These are phyloP conservation scores for Lordiphosa stackelbergi DNA, from an alignment of 1,140 invertebrate genomes.

Conservation along the genomic window DNA sequence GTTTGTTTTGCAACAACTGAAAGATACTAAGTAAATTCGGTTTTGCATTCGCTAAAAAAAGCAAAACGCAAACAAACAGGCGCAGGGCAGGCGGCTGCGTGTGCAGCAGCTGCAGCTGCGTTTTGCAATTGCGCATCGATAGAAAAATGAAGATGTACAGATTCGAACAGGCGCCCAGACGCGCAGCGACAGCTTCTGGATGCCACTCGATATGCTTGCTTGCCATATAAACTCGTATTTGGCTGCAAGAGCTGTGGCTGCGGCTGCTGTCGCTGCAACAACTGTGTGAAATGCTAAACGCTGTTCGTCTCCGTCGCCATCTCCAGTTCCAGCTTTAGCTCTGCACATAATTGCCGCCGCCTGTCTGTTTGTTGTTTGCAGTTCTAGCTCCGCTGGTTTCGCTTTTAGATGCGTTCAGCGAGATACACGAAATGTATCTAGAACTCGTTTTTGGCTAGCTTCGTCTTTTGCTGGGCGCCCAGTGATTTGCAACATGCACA, in stretches of 20 bases:
- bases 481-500: slow-evolving; percentile 72
- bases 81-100: neutral
- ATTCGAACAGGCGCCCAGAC: slow-evolving; percentile 63
- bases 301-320: slow-evolving; percentile 18
- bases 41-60: slow-evolving; percentile 27
- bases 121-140: slow-evolving; percentile 29
- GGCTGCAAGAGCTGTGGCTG: slow-evolving; percentile 4
- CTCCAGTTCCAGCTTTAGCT: slow-evolving; percentile 20
- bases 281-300: slow-evolving; percentile 45
- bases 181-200: slow-evolving; percentile 16
- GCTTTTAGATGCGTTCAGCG: slow-evolving; percentile 49
- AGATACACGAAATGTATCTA: slow-evolving; percentile 64
- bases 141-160: slow-evolving; percentile 75
- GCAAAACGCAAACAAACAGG: slow-evolving; percentile 15
- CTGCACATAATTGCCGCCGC: slow-evolving; percentile 39
- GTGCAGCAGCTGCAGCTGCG: slow-evolving; percentile 20
- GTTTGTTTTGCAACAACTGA: no score
- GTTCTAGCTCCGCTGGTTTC: slow-evolving; percentile 71
- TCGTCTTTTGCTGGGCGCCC: slow-evolving; percentile 51
- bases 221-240: slow-evolving; percentile 17
- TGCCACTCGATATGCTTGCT: slow-evolving; percentile 40
- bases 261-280: slow-evolving; percentile 6
- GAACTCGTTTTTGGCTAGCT: slow-evolving; percentile 49
- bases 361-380: slow-evolving; percentile 17
- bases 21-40: neutral